Evolutionary conservation across 2,797 vertebrate species (phyloP).

Genomic region (Danionella dracula): DNA sequence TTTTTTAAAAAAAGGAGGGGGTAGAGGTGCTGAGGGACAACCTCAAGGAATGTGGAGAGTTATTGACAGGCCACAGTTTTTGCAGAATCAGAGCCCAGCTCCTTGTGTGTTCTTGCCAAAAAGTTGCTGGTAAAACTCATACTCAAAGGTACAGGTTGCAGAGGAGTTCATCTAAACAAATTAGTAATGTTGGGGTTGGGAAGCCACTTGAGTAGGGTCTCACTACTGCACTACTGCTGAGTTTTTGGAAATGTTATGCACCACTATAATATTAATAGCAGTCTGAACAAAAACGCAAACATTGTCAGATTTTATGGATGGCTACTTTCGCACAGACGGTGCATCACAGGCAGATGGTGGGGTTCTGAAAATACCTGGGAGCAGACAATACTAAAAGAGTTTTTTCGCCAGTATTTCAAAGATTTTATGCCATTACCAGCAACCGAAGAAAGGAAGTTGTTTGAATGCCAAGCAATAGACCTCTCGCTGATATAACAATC

Average conservation of each 20-base stretch:
- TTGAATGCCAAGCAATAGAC: slow-evolving; percentile 12
- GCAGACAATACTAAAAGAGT: neutral
- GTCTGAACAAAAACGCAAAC: slow-evolving; percentile 91
- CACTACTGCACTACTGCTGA: slow-evolving; percentile 15
- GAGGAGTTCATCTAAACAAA: neutral
- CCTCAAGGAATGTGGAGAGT: slow-evolving; percentile 3
- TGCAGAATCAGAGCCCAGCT: no score
- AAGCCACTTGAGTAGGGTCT: slow-evolving; percentile 4
- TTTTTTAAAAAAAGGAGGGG: no score
- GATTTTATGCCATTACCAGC: slow-evolving; percentile 16
- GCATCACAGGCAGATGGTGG: slow-evolving; percentile 27
- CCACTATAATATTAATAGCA: slow-evolving; percentile 97
- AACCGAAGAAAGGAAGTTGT: neutral
- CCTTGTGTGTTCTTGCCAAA: neutral
- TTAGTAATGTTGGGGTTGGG: neutral
- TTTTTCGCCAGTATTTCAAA: neutral
- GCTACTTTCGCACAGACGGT: slow-evolving; percentile 74
- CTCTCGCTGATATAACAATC: slow-evolving; percentile 7
- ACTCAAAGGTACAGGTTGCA: neutral
- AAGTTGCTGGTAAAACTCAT: slow-evolving; percentile 23
- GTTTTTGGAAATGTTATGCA: slow-evolving; percentile 66
- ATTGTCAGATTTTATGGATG: slow-evolving; percentile 88
- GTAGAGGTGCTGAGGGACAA: no score
- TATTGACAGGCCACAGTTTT: neutral
- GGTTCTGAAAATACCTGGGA: neutral